Base-by-base conservation (phyloP, 2,888 invertebrate genomes). In the Diploptera punctata region DNA sequence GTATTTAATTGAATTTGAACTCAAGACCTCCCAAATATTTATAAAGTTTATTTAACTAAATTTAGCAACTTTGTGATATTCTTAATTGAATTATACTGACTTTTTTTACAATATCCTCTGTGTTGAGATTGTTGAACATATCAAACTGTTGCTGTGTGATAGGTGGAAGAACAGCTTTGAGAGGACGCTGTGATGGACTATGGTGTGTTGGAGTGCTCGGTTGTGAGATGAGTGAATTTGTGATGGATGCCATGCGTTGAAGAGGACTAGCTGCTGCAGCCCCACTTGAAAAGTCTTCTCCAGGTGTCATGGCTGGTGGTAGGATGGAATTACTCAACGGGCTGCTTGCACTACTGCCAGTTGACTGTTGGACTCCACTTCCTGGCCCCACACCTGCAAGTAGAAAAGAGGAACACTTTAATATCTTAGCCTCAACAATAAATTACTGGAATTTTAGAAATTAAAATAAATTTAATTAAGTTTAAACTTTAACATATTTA, bases 71-170 rank as follows among this genome's bases (percentile, higher is more conserved):
- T n/a, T n/a, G n/a, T n/a, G n/a, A n/a, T n/a, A n/a, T n/a, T n/a
- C n/a, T n/a, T n/a, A n/a, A n/a, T n/a, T n/a, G n/a, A n/a, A n/a
- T n/a, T n/a, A n/a, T 9, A 70, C 44, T 54, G 81, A 87, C 87
- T 84, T 96, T 93, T 80, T 97, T 93, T 69, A 99, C 99, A 78
- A 99, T 96, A 77, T 99, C 98, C 85, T 99, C 99, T 0, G 99
- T 99, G 83, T 99, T 98, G 76, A 99, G 88, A 83, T 96, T 96
- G 82, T 98, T 95, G 86, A 97, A 98, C 85, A 96, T 91, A 84
- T 99, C 99, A 84, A 99, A 99, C 82, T 99, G 98, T 80, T 99
- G 98, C 82, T 99, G 99, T 0, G 98, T 98, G 77, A 99, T 98
- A 2, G 99, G 98, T 52, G 98, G 98, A 78, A 99, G 88, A 61